Conservation (phyloP, 2,113 vertebrate species). For the Chionodraco myersi region DNA sequence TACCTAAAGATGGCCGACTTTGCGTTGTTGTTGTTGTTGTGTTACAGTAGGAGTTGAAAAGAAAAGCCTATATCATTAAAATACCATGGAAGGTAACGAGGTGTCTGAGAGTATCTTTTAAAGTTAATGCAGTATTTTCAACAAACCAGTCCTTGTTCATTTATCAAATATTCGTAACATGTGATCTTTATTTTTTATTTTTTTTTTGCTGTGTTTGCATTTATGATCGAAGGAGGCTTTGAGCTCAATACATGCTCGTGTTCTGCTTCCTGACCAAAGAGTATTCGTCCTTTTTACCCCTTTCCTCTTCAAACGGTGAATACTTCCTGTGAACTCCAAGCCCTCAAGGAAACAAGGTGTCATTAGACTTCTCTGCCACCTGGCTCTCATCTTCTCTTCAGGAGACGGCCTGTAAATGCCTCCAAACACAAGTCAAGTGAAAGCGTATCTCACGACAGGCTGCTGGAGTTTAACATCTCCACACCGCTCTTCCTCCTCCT, state of each 20-base stretch:
- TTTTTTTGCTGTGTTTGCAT: not conserved
- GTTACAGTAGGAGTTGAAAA: too few relatives aligned
- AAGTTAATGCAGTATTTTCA: too few relatives aligned
- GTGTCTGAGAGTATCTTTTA: not conserved
- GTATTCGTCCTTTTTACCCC: conserved; percentile 5
- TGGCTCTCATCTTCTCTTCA: conserved; percentile 48
- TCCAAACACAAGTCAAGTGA: conserved; percentile 7
- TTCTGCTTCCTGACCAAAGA: conserved; percentile 13
- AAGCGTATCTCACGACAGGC: not conserved
- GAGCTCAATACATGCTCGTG: not conserved
- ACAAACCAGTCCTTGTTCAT: too few relatives aligned
- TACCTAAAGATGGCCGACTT: too few relatives aligned
- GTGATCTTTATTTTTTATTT: not conserved
- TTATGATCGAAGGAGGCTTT: not conserved
- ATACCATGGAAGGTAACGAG: not conserved
- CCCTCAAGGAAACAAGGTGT: conserved; percentile 38
- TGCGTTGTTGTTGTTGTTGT: too few relatives aligned
- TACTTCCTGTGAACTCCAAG: conserved; percentile 43
- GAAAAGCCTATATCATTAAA: too few relatives aligned
- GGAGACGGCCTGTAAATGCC: conserved; percentile 10
- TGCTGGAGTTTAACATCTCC: not conserved
- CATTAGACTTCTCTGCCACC: conserved; percentile 39
- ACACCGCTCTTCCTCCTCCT: not conserved
- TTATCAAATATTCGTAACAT: not conserved
- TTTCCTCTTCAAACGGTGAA: conserved; percentile 29